Base-by-base conservation (phyloP, 2,888 invertebrate genomes). In the Idaea dimidiata region DNA sequence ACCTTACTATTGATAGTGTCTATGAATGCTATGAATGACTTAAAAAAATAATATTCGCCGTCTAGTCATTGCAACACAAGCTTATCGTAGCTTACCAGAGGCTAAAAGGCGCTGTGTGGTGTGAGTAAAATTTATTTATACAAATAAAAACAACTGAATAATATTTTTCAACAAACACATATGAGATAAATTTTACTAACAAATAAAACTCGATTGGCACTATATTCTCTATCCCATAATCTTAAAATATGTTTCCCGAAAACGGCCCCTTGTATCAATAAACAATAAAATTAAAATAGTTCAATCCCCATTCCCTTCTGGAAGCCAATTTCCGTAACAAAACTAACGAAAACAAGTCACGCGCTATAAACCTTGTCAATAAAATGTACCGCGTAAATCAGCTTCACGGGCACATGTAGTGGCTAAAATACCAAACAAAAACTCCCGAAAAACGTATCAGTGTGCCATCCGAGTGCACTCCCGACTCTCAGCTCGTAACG, bases 381-480 rank as follows among this genome's bases (percentile, higher is more conserved):
- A 78, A 77, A 79, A 79, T 74, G 75, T 77, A 62, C 74, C 72
- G 75, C 78, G 82, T 87, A 89, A 89, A 88, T 88, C 87, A 87
- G 60, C 59, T 59, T 60, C 78, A 64, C 59, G 17, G 56, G 17
- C 17, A 64, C 65, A 61, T 31, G 63, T 57, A 62, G 66, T 63
- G 63, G 76, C 73, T 79, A 76, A 79, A 76, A 72, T 69, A 73
- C 73, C 66, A 75, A 78, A 79, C 82, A 75, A 76, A 43, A 56
- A 79, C 76, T 75, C 70, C 87, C 87, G 82, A 88, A 89, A 87
- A 89, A 85, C 83, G 83, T 90, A 89, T 86, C 89, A 87, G 81
- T 83, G 88, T 87, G 84, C 88, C 86, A 88, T 88, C 86, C 79
- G 79, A 88, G 86, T 88, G 89, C 90, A 89, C 89, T 89, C 86